A percentile compares a stretch with the other conserved stretches of the same genome.
phyloP scores from a whole-genome alignment of 2,888 invertebrate genomes.

The Archips crataeganus region DNA sequence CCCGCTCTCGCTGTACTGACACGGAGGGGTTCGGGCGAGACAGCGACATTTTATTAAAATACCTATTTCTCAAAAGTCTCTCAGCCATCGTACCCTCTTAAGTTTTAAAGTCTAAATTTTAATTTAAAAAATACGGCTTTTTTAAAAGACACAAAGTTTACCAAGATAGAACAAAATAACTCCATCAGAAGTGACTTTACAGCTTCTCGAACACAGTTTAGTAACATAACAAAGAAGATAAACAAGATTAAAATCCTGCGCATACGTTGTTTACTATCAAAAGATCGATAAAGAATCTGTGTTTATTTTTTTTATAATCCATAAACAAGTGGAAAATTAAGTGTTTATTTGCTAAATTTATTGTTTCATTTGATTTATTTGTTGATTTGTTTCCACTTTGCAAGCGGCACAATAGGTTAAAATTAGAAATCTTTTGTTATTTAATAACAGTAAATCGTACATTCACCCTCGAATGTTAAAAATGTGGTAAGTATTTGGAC shows the following conservation, averaged over 20 bases:
- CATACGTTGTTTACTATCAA: conserved; percentile 4
- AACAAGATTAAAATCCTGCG: conserved; percentile 4
- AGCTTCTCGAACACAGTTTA: background rate
- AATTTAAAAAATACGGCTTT: too few species aligned
- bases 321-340: conserved; percentile 19
- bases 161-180: background rate
- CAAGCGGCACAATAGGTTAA: conserved; percentile 5
- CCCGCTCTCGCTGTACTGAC: too few species aligned
- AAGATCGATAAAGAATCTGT: conserved; percentile 15
- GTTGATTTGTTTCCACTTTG: conserved; percentile 3
- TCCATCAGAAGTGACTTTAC: background rate
- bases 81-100: too few species aligned
- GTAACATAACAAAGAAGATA: background rate
- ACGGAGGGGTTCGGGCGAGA: too few species aligned
- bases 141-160: background rate
- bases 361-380: conserved; percentile 17
- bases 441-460: background rate
- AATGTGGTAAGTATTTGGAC: too few species aligned
- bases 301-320: conserved; percentile 18
- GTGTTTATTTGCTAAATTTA: conserved; percentile 22
- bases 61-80: too few species aligned
- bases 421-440: background rate
- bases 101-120: too few species aligned
- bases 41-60: too few species aligned
- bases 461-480: background rate